These are phyloP conservation scores for Idris sp. DNA, from an alignment of 1,140 invertebrate species.

Conservation along the genomic window DNA sequence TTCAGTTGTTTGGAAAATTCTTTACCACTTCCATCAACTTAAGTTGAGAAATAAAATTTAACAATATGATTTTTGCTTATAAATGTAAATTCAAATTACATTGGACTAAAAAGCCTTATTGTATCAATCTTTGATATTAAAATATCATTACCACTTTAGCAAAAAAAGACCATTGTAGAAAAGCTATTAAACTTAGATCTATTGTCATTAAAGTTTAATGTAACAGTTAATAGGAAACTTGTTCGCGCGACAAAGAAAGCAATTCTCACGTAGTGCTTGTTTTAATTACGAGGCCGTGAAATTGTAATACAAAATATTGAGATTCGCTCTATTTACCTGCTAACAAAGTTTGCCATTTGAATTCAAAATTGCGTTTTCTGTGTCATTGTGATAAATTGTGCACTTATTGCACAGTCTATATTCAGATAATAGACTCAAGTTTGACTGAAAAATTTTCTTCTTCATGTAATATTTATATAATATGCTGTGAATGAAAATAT, in stretches of 20 bases:
- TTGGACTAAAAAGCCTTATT: no score
- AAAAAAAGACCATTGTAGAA: slow-evolving; percentile 4
- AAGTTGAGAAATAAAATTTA: no score
- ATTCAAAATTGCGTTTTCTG: not conserved
- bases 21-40: no score
- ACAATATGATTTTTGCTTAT: no score
- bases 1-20: no score
- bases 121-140: not conserved
- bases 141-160: slow-evolving; percentile 1
- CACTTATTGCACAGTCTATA: not conserved
- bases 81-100: no score
- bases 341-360: not conserved
- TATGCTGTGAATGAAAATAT: slow-evolving; percentile 13
- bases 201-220: not conserved
- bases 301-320: no score
- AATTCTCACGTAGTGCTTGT: not conserved
- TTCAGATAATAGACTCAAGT: slow-evolving; percentile 9
- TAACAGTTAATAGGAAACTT: not conserved
- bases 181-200: slow-evolving; percentile 16
- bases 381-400: not conserved
- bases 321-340: no score
- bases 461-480: slow-evolving; percentile 30
- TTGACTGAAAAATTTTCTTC: not conserved
- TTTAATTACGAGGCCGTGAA: not conserved
- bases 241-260: not conserved